Percentiles rank a stretch among this genome's conserved stretches.
phyloP scores from a whole-genome alignment of 2,888 invertebrate species.

The Erannis defoliaria region DNA sequence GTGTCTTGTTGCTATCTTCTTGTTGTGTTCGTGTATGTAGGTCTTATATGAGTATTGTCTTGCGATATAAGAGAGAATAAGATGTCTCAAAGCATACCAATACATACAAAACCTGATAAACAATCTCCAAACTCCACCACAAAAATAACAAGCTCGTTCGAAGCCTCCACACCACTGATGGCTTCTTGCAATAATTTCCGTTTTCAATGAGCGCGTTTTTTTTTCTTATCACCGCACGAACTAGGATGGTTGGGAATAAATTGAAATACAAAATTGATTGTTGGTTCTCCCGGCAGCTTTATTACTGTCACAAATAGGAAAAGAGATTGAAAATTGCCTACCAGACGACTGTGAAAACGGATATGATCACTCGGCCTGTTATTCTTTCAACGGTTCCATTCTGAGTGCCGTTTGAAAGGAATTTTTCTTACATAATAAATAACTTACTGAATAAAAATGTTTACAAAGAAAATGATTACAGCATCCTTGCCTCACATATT shows the following conservation, averaged over 20 bases:
- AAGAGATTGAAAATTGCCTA: conserved; percentile 83
- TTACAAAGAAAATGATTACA: no score
- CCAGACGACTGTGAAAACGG: conserved; percentile 66
- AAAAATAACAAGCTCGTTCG: conserved; percentile 62
- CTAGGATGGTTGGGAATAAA: conserved; percentile 86
- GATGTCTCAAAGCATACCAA: no score
- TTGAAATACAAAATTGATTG: conserved; percentile 87
- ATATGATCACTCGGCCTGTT: conserved; percentile 61
- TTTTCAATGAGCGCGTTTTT: conserved; percentile 84
- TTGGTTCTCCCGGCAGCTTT: conserved; percentile 85
- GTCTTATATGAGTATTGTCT: no score
- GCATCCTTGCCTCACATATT: no score
- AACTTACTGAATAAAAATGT: conserved; percentile 1
- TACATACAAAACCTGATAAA: conserved; percentile 3
- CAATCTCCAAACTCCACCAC: conserved; percentile 30
- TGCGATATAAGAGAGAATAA: no score
- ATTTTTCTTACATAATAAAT: conserved; percentile 5
- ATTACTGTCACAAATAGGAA: conserved; percentile 86
- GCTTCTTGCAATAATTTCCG: conserved; percentile 87
- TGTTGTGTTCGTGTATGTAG: no score
- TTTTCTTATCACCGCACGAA: conserved; percentile 86
- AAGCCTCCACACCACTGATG: conserved; percentile 81
- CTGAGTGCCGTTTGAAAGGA: conserved; percentile 49
- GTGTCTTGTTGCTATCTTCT: no score
- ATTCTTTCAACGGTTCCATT: conserved; percentile 61